These are phyloP conservation scores for Nibea albiflora DNA, from an alignment of 2,113 vertebrate genomes.

Conservation along the genomic window DNA sequence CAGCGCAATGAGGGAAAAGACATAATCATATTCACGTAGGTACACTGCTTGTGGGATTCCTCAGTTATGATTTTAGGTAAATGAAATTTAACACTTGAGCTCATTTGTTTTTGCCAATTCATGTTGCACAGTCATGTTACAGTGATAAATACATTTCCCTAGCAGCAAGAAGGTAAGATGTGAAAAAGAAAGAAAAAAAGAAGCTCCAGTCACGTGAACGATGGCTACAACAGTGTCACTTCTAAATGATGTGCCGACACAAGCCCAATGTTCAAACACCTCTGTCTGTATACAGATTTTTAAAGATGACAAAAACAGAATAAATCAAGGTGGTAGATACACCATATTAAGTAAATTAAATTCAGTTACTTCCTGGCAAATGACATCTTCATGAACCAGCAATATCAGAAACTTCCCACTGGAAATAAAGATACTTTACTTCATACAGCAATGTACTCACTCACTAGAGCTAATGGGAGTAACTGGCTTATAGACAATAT, in stretches of 20 bases:
- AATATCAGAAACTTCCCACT: background rate
- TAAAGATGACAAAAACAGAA: background rate
- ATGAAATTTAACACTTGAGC: constrained; percentile 53
- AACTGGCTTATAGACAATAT: background rate
- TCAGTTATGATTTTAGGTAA: constrained; percentile 55
- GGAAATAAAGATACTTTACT: background rate
- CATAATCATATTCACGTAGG: constrained; percentile 51
- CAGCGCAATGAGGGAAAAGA: background rate
- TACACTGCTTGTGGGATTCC: constrained; percentile 38
- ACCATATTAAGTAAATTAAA: background rate
- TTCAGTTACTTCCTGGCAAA: background rate
- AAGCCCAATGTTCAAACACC: background rate
- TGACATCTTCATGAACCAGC: background rate
- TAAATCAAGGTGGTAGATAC: background rate
- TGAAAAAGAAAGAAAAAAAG: background rate
- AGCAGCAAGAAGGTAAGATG: background rate
- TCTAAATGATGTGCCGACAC: background rate
- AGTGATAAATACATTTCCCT: background rate
- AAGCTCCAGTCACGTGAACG: background rate
- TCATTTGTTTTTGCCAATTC: constrained; percentile 8
- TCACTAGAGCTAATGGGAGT: background rate
- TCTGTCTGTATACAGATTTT: background rate
- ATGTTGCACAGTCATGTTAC: background rate
- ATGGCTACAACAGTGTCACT: background rate
- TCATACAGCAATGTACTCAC: background rate